Evolutionary conservation across 2,888 invertebrate species (phyloP).

Genomic region (Caradrina kadenii): DNA sequence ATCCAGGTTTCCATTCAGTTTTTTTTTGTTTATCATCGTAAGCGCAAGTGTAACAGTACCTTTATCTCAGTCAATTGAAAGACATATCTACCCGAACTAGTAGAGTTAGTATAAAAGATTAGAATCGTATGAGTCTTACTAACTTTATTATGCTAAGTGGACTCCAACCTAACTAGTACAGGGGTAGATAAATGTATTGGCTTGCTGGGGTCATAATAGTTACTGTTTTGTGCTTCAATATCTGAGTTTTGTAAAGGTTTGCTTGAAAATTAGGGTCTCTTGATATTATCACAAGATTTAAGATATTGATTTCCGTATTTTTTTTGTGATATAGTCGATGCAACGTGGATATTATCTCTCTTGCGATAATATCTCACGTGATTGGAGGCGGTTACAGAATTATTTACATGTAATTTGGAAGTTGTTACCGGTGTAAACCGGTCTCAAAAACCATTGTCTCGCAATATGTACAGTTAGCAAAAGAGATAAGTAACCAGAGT

Average conservation of each 20-base stretch:
- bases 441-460: neutral
- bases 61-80: constrained; percentile 58
- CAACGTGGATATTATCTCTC: no score
- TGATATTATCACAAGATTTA: no score
- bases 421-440: neutral
- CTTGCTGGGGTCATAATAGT: neutral
- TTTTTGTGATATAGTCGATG: no score
- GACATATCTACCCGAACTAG: constrained; percentile 63
- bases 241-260: neutral
- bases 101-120: constrained; percentile 56
- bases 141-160: constrained; percentile 62
- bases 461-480: constrained; percentile 18
- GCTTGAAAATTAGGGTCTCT: neutral
- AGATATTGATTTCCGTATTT: no score
- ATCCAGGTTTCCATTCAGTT: no score
- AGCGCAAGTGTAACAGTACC: constrained; percentile 49
- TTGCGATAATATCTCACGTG: no score
- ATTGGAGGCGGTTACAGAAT: neutral
- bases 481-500: no score
- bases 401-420: constrained; percentile 4
- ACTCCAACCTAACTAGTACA: constrained; percentile 55
- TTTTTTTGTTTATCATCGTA: neutral
- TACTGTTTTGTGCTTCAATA: constrained; percentile 37
- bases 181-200: constrained; percentile 44
- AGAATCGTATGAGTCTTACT: constrained; percentile 31